phyloP scores from a whole-genome alignment of 2,888 invertebrate species.

The Plebejus anna region DNA sequence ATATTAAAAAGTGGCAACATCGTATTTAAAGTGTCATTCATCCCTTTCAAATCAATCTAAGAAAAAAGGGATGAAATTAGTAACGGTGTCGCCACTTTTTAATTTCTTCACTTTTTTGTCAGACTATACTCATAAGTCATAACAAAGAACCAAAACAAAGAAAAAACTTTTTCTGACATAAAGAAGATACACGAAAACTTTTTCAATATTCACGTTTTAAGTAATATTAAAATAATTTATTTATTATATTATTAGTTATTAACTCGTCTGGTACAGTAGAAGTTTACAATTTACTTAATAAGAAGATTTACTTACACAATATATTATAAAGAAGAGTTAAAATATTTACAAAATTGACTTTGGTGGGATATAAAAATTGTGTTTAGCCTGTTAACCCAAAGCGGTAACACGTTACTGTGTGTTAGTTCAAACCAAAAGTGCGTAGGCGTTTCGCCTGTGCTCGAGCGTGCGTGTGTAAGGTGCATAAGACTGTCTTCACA shows the following conservation, averaged over 20 bases:
- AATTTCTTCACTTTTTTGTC: too few species aligned
- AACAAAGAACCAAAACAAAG: too few species aligned
- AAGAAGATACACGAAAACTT: too few species aligned
- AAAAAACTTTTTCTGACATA: too few species aligned
- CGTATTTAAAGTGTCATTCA: too few species aligned
- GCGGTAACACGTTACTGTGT: conserved; percentile 32
- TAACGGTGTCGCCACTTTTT: too few species aligned
- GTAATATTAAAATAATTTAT: too few species aligned
- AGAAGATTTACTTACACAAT: not conserved
- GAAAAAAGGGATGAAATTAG: too few species aligned
- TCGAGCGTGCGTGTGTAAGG: conserved; percentile 39
- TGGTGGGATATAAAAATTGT: not conserved
- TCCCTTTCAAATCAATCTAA: too few species aligned
- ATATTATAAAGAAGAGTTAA: not conserved
- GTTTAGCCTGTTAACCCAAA: conserved; percentile 25
- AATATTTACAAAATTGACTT: not conserved
- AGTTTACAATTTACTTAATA: not conserved
- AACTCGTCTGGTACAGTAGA: not conserved
- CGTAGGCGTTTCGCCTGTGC: conserved; percentile 35
- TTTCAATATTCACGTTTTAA: not conserved
- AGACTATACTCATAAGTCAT: too few species aligned
- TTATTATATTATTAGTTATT: not conserved
- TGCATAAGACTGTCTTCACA: conserved; percentile 7
- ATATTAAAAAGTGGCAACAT: too few species aligned
- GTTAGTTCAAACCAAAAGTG: conserved; percentile 36